Evolutionary conservation across 1,140 invertebrate species (phyloP).

Genomic region (Metaphire vulgaris): DNA sequence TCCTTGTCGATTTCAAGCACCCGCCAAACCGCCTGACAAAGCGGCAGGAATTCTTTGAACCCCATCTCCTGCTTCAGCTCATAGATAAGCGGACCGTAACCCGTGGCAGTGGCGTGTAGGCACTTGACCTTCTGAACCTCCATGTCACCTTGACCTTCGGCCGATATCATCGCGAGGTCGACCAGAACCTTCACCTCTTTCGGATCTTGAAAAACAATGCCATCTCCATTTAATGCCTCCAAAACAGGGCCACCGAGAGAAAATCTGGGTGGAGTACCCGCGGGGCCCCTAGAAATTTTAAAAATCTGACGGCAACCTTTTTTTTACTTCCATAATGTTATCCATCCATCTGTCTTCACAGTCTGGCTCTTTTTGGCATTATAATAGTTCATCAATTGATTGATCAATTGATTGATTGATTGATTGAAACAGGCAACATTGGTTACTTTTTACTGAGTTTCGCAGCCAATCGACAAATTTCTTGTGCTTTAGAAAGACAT

Average conservation of each 20-base stretch:
- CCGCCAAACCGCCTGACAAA: conserved; percentile 41
- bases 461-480: conserved; percentile 39
- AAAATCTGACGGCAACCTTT: no score
- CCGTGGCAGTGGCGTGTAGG: conserved; percentile 42
- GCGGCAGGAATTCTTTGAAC: conserved; percentile 35
- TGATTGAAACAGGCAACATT: no score
- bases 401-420: no score
- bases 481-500: conserved; percentile 34
- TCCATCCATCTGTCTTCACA: no score
- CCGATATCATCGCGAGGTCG: conserved; percentile 44
- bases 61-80: conserved; percentile 32
- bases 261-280: no score
- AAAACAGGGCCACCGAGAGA: no score
- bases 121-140: conserved; percentile 39
- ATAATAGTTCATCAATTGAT: no score
- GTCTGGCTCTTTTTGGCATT: no score
- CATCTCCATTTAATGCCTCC: no score
- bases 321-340: no score
- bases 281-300: no score
- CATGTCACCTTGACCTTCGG: conserved; percentile 40
- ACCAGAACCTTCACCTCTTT: conserved; percentile 48
- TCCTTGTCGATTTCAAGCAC: conserved; percentile 36
- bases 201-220: no score
- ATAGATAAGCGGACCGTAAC: conserved; percentile 47
- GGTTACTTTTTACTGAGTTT: conserved; percentile 37